These are phyloP conservation scores for Papilio xuthus DNA, from an alignment of 1,140 invertebrate species.

Conservation along the genomic window DNA sequence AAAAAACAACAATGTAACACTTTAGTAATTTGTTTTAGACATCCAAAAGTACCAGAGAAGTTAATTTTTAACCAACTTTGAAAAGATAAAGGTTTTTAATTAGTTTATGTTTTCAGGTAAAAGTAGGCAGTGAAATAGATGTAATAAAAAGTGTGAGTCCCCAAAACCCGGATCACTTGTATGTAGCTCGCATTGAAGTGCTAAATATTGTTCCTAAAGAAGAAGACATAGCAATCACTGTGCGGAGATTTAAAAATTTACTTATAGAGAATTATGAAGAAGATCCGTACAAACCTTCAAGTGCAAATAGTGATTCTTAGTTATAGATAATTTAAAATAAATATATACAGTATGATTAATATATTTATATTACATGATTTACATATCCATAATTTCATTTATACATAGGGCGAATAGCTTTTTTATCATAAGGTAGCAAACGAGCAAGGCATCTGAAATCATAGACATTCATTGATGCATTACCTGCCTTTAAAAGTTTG, in stretches of 20 bases:
- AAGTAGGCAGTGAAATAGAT: slow-evolving; percentile 85
- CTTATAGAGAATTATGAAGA: slow-evolving; percentile 84
- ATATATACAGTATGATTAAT: slow-evolving; percentile 35
- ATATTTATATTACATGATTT: slow-evolving; percentile 44
- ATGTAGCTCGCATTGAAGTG: slow-evolving; percentile 84
- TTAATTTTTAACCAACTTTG: background rate
- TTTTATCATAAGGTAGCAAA: too few species aligned
- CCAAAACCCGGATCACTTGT: slow-evolving; percentile 83
- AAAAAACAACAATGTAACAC: too few species aligned
- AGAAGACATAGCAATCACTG: slow-evolving; percentile 79
- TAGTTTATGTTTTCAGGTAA: slow-evolving; percentile 62
- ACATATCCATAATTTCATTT: background rate
- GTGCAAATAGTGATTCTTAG: slow-evolving; percentile 49
- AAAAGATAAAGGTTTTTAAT: background rate
- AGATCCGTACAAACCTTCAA: slow-evolving; percentile 65
- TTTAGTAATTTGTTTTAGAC: too few species aligned
- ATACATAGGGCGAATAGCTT: too few species aligned
- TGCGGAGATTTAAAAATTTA: slow-evolving; percentile 83
- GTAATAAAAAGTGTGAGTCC: slow-evolving; percentile 82
- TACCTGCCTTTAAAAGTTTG: too few species aligned
- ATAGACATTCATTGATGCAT: too few species aligned
- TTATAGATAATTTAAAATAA: slow-evolving; percentile 23
- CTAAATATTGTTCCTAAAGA: slow-evolving; percentile 72
- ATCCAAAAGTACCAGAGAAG: too few species aligned
- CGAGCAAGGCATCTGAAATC: too few species aligned